Evolutionary conservation across 1,140 invertebrate species (phyloP).

Genomic region (Lethrus apterus): DNA sequence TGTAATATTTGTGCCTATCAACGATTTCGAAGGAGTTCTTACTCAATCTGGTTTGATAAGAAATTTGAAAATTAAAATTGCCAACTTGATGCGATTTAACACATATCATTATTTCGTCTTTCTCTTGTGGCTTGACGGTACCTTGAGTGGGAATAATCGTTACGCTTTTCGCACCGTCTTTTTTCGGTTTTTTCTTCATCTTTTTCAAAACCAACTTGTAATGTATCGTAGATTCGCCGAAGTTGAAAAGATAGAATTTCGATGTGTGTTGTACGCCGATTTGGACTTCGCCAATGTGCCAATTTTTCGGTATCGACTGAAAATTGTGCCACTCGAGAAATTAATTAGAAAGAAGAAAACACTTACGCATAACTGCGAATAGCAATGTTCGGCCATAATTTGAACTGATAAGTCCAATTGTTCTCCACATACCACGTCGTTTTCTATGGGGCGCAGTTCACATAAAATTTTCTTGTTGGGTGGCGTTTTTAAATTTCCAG

Average conservation of each 20-base stretch:
- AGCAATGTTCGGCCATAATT: constrained; percentile 15
- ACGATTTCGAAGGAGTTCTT: constrained; percentile 2
- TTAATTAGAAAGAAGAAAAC: not conserved
- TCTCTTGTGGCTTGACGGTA: constrained; percentile 16
- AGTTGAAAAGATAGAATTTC: constrained; percentile 27
- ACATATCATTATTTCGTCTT: constrained; percentile 11
- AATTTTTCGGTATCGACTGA: constrained; percentile 20
- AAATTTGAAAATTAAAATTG: constrained; percentile 13
- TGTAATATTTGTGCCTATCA: constrained; percentile 5
- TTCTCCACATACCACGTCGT: constrained; percentile 16
- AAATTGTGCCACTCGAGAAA: constrained; percentile 8
- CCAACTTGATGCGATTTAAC: constrained; percentile 11
- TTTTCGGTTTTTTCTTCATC: not conserved
- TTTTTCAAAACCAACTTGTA: constrained; percentile 15
- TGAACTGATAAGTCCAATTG: constrained; percentile 20
- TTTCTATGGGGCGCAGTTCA: constrained; percentile 17
- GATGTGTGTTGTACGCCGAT: constrained; percentile 5
- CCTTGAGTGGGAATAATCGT: constrained; percentile 3
- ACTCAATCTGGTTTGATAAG: constrained; percentile 19
- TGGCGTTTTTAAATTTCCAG: constrained; percentile 13
- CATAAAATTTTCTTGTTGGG: constrained; percentile 14
- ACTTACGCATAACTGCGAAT: constrained; percentile 30
- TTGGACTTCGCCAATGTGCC: constrained; percentile 18
- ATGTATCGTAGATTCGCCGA: constrained; percentile 22
- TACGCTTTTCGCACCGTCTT: not conserved